Evolutionary conservation across 1,140 invertebrate species (phyloP).

Genomic region (Wasmannia auropunctata): DNA sequence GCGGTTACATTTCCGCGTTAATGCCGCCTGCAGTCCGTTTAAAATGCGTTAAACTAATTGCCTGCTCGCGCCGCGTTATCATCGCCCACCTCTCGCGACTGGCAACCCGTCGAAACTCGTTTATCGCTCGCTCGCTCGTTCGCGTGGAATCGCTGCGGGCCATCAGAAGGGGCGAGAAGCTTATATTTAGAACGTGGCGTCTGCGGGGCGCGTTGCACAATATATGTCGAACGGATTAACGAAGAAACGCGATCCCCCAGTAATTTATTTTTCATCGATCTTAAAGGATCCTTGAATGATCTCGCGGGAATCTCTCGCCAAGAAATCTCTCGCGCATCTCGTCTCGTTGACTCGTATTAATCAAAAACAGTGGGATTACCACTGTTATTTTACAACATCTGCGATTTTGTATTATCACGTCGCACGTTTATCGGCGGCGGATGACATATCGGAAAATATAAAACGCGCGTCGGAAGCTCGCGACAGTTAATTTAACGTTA

Average conservation of each 20-base stretch:
- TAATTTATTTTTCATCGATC: background rate
- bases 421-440: background rate
- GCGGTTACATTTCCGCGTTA: conserved; percentile 10
- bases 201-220: background rate
- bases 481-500: conserved; percentile 25
- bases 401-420: background rate
- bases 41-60: conserved; percentile 46
- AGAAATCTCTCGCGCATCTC: background rate
- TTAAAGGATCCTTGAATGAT: background rate
- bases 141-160: background rate
- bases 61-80: background rate
- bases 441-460: conserved; percentile 1
- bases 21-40: background rate
- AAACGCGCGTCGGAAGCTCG: background rate
- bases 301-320: background rate
- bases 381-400: background rate
- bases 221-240: background rate
- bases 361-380: background rate
- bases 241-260: background rate
- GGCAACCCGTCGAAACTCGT: background rate
- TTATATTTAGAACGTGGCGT: background rate
- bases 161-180: background rate
- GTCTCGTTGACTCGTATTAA: background rate
- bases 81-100: background rate
- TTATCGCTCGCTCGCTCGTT: background rate